phyloP scores from a whole-genome alignment of 2,888 invertebrate genomes.

The Drosophila mercatorum region DNA sequence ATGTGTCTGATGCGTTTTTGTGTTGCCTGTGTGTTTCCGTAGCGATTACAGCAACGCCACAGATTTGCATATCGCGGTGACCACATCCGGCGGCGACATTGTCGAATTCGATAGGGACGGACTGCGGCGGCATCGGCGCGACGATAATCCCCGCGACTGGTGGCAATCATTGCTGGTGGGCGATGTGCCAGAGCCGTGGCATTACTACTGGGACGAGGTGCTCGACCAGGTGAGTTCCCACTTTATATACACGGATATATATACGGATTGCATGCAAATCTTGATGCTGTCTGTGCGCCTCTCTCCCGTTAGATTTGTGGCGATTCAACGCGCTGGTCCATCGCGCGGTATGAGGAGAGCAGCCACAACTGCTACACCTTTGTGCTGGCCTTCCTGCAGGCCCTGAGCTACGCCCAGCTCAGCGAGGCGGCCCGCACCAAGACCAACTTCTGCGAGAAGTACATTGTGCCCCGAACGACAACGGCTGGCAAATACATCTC shows the following conservation, averaged over 20 bases:
- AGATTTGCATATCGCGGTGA: slow-evolving; percentile 96
- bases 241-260: not conserved
- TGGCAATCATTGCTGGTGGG: slow-evolving; percentile 89
- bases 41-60: slow-evolving; percentile 93
- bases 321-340: slow-evolving; percentile 86
- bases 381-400: slow-evolving; percentile 91
- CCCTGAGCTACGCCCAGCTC: slow-evolving; percentile 89
- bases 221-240: slow-evolving; percentile 86
- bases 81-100: slow-evolving; percentile 91
- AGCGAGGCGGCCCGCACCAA: slow-evolving; percentile 88
- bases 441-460: slow-evolving; percentile 91
- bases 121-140: slow-evolving; percentile 85
- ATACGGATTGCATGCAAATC: slow-evolving; percentile 47
- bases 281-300: slow-evolving; percentile 14
- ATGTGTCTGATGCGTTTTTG: slow-evolving; percentile 52
- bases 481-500: slow-evolving; percentile 94
- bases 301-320: slow-evolving; percentile 74
- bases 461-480: slow-evolving; percentile 92
- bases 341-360: slow-evolving; percentile 90
- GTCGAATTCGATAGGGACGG: slow-evolving; percentile 94
- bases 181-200: slow-evolving; percentile 88
- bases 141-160: slow-evolving; percentile 85
- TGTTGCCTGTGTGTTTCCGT: slow-evolving; percentile 60
- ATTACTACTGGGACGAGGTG: slow-evolving; percentile 89
- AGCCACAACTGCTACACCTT: slow-evolving; percentile 94